Percentiles rank a stretch among this genome's conserved stretches.
Conservation (phyloP, 37 sponge, comb jelly and placozoan species). For the Halisarca cf. caerulea region DNA sequence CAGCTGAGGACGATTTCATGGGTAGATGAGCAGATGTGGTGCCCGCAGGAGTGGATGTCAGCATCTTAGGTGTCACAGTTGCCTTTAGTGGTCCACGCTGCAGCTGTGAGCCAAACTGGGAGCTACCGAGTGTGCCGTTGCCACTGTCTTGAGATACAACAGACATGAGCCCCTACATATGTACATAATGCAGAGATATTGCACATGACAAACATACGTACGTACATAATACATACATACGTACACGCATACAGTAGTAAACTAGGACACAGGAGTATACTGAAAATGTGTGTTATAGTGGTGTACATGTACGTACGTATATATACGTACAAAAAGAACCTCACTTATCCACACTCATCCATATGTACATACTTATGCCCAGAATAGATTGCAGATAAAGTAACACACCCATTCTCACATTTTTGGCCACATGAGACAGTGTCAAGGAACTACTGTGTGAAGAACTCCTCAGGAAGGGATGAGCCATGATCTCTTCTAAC, state of each 20-base stretch:
- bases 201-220: too few species aligned
- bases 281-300: background rate
- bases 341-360: background rate
- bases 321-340: background rate
- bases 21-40: background rate
- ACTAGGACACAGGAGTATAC: background rate
- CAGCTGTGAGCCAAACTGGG: background rate
- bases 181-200: too few species aligned
- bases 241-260: background rate
- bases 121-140: constrained; percentile 44
- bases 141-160: constrained; percentile 69
- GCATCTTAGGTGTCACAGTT: constrained; percentile 45
- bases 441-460: background rate
- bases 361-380: background rate
- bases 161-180: constrained; percentile 29
- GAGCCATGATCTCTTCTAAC: constrained; percentile 64
- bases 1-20: background rate
- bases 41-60: background rate
- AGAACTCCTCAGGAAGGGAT: constrained; percentile 58
- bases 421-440: background rate
- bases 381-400: too few species aligned
- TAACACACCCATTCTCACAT: too few species aligned
- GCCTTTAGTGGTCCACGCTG: constrained; percentile 57
- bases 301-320: background rate
- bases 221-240: background rate